Conservation (phyloP, 2,888 invertebrate species). For the Conomelus anceps region DNA sequence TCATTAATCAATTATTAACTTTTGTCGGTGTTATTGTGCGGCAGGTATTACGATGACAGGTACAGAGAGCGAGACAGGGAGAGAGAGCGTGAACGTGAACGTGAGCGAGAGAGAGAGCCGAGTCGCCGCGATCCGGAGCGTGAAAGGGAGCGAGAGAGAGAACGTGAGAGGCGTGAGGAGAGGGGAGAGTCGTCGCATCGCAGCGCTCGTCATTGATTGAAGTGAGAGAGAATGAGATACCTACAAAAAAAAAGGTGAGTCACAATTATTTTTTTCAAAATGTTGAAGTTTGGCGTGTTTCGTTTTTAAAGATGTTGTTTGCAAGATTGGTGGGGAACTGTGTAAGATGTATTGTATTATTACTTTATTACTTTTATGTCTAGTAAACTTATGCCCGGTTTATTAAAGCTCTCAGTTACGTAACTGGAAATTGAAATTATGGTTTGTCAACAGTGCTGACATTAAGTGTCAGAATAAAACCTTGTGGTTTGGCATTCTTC, state of each 20-base stretch:
- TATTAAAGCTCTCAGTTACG: no score
- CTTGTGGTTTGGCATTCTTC: no score
- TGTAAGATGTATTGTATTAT: no score
- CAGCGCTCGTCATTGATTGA: conserved; percentile 55
- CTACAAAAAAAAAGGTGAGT: neutral
- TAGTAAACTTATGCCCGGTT: no score
- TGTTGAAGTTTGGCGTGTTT: no score
- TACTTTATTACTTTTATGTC: no score
- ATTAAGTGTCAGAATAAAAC: no score
- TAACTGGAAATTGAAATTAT: no score
- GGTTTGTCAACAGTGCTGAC: no score
- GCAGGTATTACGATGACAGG: conserved; percentile 79
- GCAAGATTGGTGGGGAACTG: no score
- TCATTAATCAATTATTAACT: neutral
- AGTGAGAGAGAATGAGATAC: neutral
- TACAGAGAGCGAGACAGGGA: conserved; percentile 65
- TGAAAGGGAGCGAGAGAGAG: conserved; percentile 52
- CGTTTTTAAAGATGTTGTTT: no score
- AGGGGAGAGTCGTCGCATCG: conserved; percentile 50
- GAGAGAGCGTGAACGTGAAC: conserved; percentile 51
- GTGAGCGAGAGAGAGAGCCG: conserved; percentile 35
- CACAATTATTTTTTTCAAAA: neutral
- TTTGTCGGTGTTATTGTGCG: conserved; percentile 18
- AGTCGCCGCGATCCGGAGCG: conserved; percentile 51
- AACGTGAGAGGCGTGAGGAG: conserved; percentile 60